Percentiles rank a stretch among this genome's conserved stretches.
These are phyloP conservation scores for Diploscapter pachys DNA, from an alignment of 1,140 invertebrate genomes.

Conservation along the genomic window DNA sequence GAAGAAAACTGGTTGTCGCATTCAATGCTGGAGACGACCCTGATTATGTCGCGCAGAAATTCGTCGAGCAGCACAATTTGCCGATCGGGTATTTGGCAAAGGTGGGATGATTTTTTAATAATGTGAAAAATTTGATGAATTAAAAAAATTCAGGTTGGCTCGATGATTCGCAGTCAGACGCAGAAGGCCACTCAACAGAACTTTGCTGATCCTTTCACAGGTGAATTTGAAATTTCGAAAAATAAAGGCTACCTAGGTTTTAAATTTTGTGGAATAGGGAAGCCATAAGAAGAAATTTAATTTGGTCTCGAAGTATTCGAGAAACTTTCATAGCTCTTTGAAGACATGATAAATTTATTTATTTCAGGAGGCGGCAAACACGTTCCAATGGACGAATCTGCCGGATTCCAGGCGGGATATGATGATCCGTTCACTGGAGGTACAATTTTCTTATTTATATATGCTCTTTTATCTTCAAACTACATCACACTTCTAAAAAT, in stretches of 20 bases:
- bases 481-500: no score
- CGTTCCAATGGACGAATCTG: conserved; percentile 3
- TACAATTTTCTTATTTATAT: neutral
- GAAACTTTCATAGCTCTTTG: neutral
- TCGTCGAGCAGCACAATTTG: conserved; percentile 73
- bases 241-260: neutral
- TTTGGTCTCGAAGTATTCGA: neutral
- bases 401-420: conserved; percentile 16
- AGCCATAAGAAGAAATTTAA: neutral
- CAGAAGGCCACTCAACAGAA: conserved; percentile 10
- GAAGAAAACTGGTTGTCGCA: conserved; percentile 80
- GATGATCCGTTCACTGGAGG: conserved; percentile 64
- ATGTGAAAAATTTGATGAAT: conserved; percentile 23
- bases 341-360: conserved; percentile 47
- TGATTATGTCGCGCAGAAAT: conserved; percentile 68
- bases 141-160: conserved; percentile 62
- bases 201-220: conserved; percentile 63
- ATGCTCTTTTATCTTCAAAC: no score
- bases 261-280: neutral
- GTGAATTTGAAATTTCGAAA: conserved; percentile 34
- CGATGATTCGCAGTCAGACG: conserved; percentile 28
- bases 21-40: conserved; percentile 76
- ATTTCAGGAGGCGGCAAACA: conserved; percentile 47
- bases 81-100: conserved; percentile 36
- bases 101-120: conserved; percentile 66